Percentiles rank a stretch among this genome's conserved stretches.
Evolutionary conservation across 2,888 invertebrate species (phyloP).

Genomic region (Gnatocerus cornutus): DNA sequence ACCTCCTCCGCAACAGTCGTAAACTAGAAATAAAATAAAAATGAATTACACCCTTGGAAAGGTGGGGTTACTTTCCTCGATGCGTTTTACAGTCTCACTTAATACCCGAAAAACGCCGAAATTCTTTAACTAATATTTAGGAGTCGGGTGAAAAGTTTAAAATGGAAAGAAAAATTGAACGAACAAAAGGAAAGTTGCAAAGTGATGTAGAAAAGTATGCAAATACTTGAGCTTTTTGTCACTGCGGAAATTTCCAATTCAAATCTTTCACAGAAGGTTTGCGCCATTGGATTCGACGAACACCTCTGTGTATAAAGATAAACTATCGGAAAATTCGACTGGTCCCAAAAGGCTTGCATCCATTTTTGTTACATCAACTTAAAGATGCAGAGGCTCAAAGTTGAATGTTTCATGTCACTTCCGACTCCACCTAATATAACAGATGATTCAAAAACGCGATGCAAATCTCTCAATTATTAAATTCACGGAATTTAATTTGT

Average conservation of each 20-base stretch:
- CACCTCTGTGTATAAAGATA: slow-evolving; percentile 44
- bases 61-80: slow-evolving; percentile 21
- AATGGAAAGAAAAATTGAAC: slow-evolving; percentile 50
- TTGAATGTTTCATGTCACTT: slow-evolving; percentile 29
- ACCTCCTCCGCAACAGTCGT: slow-evolving; percentile 39
- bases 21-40: slow-evolving; percentile 52
- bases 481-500: slow-evolving; percentile 19
- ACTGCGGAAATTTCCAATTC: slow-evolving; percentile 58
- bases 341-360: slow-evolving; percentile 26
- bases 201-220: slow-evolving; percentile 57
- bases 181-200: slow-evolving; percentile 53
- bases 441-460: slow-evolving; percentile 13
- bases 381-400: slow-evolving; percentile 27
- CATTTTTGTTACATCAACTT: slow-evolving; percentile 26
- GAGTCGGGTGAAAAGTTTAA: slow-evolving; percentile 47
- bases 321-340: slow-evolving; percentile 38
- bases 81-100: slow-evolving; percentile 29
- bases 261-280: slow-evolving; percentile 57
- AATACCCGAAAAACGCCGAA: slow-evolving; percentile 9
- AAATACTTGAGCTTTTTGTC: slow-evolving; percentile 58
- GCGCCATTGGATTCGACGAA: slow-evolving; percentile 46
- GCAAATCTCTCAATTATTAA: slow-evolving; percentile 20
- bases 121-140: slow-evolving; percentile 45
- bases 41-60: slow-evolving; percentile 46
- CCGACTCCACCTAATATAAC: slow-evolving; percentile 9